Evolutionary conservation across 2,797 vertebrate species (phyloP).

Genomic region (Gymnodraco acuticeps): DNA sequence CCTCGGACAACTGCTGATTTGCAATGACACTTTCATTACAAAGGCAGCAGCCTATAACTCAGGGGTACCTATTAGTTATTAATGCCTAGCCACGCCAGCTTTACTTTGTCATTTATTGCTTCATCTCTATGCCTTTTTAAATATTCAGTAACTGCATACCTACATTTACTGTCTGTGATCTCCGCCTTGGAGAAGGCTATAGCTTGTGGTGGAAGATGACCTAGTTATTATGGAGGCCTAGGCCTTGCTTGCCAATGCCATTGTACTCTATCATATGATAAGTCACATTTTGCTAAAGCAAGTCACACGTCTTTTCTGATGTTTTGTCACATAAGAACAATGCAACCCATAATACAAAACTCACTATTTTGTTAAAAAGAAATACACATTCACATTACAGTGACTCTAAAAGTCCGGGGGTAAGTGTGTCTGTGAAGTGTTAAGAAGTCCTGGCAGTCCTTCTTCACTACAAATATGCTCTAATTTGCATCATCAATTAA

Average conservation of each 20-base stretch:
- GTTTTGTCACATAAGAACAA: conserved; percentile 19
- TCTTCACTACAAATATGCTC: too few species aligned
- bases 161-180: conserved; percentile 88
- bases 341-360: neutral
- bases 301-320: conserved; percentile 33
- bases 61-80: conserved; percentile 88
- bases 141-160: conserved; percentile 90
- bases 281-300: conserved; percentile 31
- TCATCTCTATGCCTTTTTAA: conserved; percentile 89
- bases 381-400: too few species aligned
- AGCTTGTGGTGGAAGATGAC: conserved; percentile 76
- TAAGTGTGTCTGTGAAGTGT: too few species aligned
- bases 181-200: conserved; percentile 73
- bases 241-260: conserved; percentile 68
- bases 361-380: too few species aligned
- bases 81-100: conserved; percentile 87
- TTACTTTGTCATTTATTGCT: conserved; percentile 91
- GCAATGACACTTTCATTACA: conserved; percentile 91
- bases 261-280: conserved; percentile 43
- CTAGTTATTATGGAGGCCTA: conserved; percentile 68
- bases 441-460: too few species aligned
- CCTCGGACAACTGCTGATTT: conserved; percentile 90
- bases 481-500: neutral
- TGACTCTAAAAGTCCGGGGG: too few species aligned
- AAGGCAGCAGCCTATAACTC: conserved; percentile 87